A percentile compares a stretch with the other conserved stretches of the same genome.
These are phyloP conservation scores for Kryphioiulus occultus DNA, from an alignment of 2,888 invertebrate genomes.

Conservation along the genomic window DNA sequence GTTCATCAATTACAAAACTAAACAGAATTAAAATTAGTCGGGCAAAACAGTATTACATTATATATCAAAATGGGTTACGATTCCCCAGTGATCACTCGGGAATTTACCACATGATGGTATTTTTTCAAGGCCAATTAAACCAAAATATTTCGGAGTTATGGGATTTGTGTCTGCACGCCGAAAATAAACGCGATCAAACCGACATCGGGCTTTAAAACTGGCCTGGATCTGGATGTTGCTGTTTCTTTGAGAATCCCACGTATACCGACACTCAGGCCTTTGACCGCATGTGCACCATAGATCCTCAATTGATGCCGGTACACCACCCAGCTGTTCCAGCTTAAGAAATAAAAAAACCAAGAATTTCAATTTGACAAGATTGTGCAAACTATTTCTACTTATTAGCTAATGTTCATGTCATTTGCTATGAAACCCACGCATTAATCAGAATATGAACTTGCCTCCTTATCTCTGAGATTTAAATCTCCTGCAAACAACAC, in stretches of 20 bases:
- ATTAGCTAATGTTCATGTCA: too few relatives aligned
- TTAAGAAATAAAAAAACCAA: slow-evolving; percentile 53
- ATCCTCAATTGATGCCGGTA: slow-evolving; percentile 64
- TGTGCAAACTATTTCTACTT: too few relatives aligned
- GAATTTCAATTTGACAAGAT: not conserved
- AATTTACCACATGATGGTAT: slow-evolving; percentile 65
- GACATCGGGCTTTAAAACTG: slow-evolving; percentile 62
- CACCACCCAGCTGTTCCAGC: slow-evolving; percentile 61
- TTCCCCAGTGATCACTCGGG: slow-evolving; percentile 69
- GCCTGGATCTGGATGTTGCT: slow-evolving; percentile 64
- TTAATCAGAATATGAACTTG: slow-evolving; percentile 56
- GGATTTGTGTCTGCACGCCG: slow-evolving; percentile 58
- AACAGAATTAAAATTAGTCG: not conserved
- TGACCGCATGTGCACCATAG: slow-evolving; percentile 68
- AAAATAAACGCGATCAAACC: slow-evolving; percentile 68
- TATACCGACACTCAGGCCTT: slow-evolving; percentile 66
- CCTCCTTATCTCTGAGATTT: slow-evolving; percentile 70
- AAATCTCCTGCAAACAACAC: slow-evolving; percentile 70
- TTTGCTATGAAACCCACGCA: not conserved
- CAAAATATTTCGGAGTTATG: slow-evolving; percentile 65
- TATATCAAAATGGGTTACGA: slow-evolving; percentile 60
- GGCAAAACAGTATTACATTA: not conserved
- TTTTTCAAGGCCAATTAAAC: slow-evolving; percentile 66
- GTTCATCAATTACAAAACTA: too few relatives aligned
- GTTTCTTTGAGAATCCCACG: slow-evolving; percentile 69